Evolutionary conservation across 1,140 invertebrate genomes (phyloP).

Genomic region (Palaemon carinicauda): DNA sequence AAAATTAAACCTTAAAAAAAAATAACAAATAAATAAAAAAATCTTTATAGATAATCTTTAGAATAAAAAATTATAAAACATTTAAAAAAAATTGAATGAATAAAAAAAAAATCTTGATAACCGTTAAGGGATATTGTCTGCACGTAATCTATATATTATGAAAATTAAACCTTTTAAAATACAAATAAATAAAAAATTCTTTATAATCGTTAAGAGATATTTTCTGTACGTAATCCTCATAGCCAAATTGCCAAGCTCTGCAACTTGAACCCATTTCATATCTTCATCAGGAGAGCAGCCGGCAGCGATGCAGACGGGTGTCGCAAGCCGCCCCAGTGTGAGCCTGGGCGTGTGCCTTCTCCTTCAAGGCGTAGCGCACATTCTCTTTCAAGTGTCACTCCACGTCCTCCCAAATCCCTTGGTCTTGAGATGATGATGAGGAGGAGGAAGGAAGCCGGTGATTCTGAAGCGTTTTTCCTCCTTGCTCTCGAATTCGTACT

Average conservation of each 20-base stretch:
- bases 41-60: no score
- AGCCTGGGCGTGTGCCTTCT: not conserved
- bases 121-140: no score
- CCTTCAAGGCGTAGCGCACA: not conserved
- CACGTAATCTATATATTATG: no score
- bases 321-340: not conserved
- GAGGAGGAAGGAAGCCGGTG: not conserved
- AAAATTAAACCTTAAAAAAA: no score
- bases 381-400: not conserved
- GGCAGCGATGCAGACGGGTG: conserved; percentile 42
- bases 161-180: no score
- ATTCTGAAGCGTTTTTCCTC: not conserved
- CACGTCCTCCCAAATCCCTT: not conserved
- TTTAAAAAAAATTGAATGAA: no score
- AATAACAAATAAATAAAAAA: no score
- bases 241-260: not conserved
- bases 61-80: no score
- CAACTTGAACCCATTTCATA: not conserved
- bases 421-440: not conserved
- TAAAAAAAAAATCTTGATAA: no score
- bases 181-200: no score
- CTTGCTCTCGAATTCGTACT: not conserved
- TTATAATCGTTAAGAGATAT: no score
- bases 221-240: no score
- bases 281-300: conserved; percentile 36